Conservation (phyloP, 2,888 invertebrate species). For the Apamea sordens region DNA sequence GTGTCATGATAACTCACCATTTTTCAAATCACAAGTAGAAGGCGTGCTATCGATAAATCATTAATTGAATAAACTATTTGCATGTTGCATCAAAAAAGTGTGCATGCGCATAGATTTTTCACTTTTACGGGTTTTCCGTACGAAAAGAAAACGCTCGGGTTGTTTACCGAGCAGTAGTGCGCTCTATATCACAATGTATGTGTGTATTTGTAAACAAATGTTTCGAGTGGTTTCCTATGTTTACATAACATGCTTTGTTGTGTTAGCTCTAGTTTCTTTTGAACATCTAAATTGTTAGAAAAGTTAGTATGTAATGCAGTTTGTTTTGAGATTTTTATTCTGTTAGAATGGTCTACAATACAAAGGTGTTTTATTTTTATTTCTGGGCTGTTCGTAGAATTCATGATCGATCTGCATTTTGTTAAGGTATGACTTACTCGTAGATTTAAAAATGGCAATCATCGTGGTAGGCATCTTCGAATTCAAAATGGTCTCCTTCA, state of each 20-base stretch:
- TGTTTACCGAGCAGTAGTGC: background rate
- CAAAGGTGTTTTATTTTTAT: background rate
- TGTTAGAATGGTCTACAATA: background rate
- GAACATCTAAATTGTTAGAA: slow-evolving; percentile 17
- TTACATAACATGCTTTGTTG: slow-evolving; percentile 36
- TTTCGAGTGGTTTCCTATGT: slow-evolving; percentile 21
- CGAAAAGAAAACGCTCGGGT: slow-evolving; percentile 19
- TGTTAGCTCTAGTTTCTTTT: slow-evolving; percentile 20
- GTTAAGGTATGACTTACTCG: background rate
- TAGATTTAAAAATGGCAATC: background rate
- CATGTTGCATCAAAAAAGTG: slow-evolving; percentile 46
- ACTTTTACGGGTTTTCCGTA: slow-evolving; percentile 37
- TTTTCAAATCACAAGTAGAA: slow-evolving; percentile 46
- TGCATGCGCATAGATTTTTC: slow-evolving; percentile 26
- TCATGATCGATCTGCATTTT: background rate
- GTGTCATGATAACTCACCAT: slow-evolving; percentile 32
- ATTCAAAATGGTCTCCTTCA: background rate
- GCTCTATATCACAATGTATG: slow-evolving; percentile 16
- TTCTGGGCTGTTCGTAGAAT: background rate
- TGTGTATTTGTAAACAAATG: slow-evolving; percentile 42
- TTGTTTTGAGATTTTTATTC: slow-evolving; percentile 17
- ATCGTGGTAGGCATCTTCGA: background rate
- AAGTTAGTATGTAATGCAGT: background rate
- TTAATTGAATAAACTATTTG: slow-evolving; percentile 53
- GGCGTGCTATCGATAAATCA: slow-evolving; percentile 57